Conservation (phyloP, 2,113 vertebrate genomes). For the Gobio gobio region DNA sequence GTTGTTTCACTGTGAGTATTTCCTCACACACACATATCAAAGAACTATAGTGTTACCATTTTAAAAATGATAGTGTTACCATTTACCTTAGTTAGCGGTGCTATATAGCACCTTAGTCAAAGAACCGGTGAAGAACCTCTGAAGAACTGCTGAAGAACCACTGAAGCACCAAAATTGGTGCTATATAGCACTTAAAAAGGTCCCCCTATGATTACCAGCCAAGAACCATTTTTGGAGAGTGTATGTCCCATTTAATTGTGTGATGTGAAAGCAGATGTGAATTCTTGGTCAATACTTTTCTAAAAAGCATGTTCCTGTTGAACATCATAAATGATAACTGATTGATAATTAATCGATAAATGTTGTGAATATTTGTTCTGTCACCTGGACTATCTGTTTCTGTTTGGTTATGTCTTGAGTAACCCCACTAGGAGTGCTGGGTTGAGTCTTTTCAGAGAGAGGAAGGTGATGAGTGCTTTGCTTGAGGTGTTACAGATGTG, state of each 20-base stretch:
- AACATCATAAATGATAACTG: not conserved
- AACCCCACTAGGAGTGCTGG: not conserved
- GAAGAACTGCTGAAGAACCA: too few relatives aligned
- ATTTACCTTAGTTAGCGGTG: too few relatives aligned
- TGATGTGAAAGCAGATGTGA: not conserved
- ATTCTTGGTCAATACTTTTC: not conserved
- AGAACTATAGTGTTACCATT: not conserved
- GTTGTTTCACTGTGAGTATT: conserved; percentile 4
- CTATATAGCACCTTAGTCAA: too few relatives aligned
- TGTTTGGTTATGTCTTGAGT: not conserved
- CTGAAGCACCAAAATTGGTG: too few relatives aligned
- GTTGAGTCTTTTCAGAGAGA: not conserved
- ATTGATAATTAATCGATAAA: not conserved
- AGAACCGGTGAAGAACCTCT: too few relatives aligned
- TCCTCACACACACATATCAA: not conserved
- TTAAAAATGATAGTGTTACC: not conserved
- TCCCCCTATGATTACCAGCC: too few relatives aligned
- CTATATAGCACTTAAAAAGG: too few relatives aligned
- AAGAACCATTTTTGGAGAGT: too few relatives aligned
- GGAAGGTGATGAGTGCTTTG: not conserved
- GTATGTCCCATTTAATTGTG: not conserved
- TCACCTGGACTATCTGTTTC: not conserved
- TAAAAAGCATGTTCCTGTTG: not conserved
- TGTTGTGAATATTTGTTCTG: not conserved
- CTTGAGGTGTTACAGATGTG: not conserved